Conservation (phyloP, 1,140 invertebrate genomes). For the Dysdera silvatica region DNA sequence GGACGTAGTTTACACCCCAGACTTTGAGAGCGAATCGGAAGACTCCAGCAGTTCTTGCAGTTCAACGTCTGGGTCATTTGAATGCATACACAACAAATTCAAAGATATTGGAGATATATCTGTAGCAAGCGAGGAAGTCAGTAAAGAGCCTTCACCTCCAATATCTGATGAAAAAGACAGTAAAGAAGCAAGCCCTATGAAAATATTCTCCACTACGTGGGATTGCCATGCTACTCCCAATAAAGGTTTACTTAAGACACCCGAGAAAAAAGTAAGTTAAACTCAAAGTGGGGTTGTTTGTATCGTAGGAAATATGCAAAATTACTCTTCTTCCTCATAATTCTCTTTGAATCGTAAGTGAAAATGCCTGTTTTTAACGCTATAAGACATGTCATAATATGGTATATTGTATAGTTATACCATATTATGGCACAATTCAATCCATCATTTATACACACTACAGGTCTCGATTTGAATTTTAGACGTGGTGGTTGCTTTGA, state of each 20-base stretch:
- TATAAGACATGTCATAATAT: no score
- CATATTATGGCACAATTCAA: no score
- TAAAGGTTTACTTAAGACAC: conserved; percentile 50
- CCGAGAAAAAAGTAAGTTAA: conserved; percentile 48
- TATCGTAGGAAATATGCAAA: no score
- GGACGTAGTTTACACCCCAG: conserved; percentile 36
- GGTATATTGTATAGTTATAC: no score
- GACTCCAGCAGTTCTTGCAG: conserved; percentile 42
- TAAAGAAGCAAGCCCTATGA: conserved; percentile 42
- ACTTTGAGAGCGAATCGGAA: conserved; percentile 38
- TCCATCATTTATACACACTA: no score
- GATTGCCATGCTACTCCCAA: conserved; percentile 51
- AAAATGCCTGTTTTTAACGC: no score
- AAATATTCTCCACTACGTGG: conserved; percentile 52
- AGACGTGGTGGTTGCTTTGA: no score
- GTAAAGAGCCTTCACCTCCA: conserved; percentile 37
- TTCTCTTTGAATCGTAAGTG: no score
- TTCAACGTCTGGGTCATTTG: conserved; percentile 29
- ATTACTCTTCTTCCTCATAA: no score
- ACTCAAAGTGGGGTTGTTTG: no score
- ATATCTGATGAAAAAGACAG: conserved; percentile 37
- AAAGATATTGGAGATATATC: conserved; percentile 33
- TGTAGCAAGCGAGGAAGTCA: conserved; percentile 35
- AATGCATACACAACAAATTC: conserved; percentile 36
- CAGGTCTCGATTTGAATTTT: no score